phyloP scores from a whole-genome alignment of 2,113 vertebrate species.

The Pachypanchax playfairii region DNA sequence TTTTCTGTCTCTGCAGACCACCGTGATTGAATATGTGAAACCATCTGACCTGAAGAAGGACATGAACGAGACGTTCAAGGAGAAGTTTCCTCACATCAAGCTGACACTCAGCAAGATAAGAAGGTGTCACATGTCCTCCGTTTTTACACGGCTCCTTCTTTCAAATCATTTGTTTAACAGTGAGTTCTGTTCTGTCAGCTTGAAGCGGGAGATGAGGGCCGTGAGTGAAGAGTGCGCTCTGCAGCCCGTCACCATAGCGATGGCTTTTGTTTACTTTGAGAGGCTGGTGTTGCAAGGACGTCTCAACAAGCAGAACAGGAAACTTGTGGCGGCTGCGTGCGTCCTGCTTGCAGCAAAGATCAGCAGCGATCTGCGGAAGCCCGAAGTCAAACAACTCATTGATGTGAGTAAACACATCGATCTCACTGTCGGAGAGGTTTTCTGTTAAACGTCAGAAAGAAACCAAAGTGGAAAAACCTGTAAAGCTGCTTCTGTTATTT shows the following conservation, averaged over 20 bases:
- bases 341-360: slow-evolving; percentile 97
- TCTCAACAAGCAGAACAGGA: slow-evolving; percentile 93
- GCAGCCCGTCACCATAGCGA: slow-evolving; percentile 91
- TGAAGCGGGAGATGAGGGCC: slow-evolving; percentile 92
- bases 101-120: slow-evolving; percentile 96
- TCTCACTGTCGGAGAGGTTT: too few species aligned
- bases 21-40: slow-evolving; percentile 97
- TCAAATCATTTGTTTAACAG: neutral
- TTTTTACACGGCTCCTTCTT: too few species aligned
- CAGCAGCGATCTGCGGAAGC: slow-evolving; percentile 95
- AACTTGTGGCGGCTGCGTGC: slow-evolving; percentile 86
- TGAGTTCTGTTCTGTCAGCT: slow-evolving; percentile 67
- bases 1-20: slow-evolving; percentile 82
- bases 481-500: neutral
- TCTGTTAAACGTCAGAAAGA: too few species aligned
- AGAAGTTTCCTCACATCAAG: slow-evolving; percentile 96
- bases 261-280: slow-evolving; percentile 98
- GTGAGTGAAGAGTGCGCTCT: slow-evolving; percentile 89
- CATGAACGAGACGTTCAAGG: slow-evolving; percentile 98
- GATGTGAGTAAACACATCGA: slow-evolving; percentile 90
- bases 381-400: slow-evolving; percentile 92
- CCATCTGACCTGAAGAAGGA: slow-evolving; percentile 97
- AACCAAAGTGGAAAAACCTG: neutral
- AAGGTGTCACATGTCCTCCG: too few species aligned
- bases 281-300: slow-evolving; percentile 95